Conservation (phyloP, 2,113 vertebrate species). For the Onychorhynchus coronatus region DNA sequence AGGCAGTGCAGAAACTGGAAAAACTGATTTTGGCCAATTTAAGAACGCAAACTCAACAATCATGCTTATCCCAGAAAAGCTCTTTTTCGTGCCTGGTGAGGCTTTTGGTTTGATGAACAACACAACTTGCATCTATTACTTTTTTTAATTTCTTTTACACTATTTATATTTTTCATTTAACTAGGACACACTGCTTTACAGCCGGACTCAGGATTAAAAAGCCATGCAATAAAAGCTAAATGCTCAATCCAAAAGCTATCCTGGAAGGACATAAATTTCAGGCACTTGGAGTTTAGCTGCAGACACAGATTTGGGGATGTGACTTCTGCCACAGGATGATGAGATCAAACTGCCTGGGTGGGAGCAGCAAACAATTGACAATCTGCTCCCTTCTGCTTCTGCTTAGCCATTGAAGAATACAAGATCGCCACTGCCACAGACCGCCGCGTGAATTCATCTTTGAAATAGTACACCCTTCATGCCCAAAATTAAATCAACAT, state of each 20-base stretch:
- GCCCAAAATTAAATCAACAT: slow-evolving; percentile 36
- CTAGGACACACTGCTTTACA: background rate
- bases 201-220: background rate
- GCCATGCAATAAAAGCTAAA: background rate
- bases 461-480: background rate
- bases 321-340: background rate
- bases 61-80: background rate
- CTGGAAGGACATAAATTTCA: background rate
- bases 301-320: background rate
- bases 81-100: background rate
- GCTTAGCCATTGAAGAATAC: background rate
- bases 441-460: background rate
- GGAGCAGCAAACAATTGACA: slow-evolving; percentile 9
- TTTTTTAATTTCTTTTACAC: background rate
- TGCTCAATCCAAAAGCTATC: background rate
- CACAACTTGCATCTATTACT: background rate
- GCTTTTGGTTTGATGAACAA: background rate
- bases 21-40: background rate
- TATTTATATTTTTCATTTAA: background rate
- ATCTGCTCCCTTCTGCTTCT: slow-evolving; percentile 35
- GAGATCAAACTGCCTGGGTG: slow-evolving; percentile 29
- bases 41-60: background rate
- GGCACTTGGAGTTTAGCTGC: background rate
- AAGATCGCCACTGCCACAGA: slow-evolving; percentile 6
- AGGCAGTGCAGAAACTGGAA: background rate